Evolutionary conservation across 2,888 invertebrate genomes (phyloP), one percentile per base, ranked within the genome.

Genomic region (Myopa tessellatipennis): DNA sequence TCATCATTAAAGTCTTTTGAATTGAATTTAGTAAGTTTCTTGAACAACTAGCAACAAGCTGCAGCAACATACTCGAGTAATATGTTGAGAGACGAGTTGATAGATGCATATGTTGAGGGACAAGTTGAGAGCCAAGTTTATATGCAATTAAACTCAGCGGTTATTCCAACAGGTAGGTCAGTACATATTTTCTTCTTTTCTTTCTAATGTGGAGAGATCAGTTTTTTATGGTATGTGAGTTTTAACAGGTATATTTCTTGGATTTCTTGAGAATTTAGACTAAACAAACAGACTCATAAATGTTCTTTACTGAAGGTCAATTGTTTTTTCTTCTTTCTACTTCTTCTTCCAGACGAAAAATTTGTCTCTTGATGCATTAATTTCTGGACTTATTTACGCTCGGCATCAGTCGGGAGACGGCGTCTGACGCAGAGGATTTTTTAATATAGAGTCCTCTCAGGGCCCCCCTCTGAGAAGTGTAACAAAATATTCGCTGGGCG

Each of bases 241-340:
- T 55, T 14, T 55, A n/a, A n/a, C 55, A 55, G 55, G 55, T n/a
- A 55, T 55, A 4, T 55, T n/a, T 14, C 10, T 55, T 16, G n/a
- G 16, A 8, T 50, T 50, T 50, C 14, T 55, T 55, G 14, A 55
- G 55, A 55, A 55, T 55, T n/a, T 55, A 55, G 55, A 16, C 14
- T 55, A 52, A 55, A 34, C 14, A 70, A 52, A 45, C 45, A 45
- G 55, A 34, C 45, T 3, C 6, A 70, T 52, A 55, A 52, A 55
- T 61, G 45, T 61, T 73, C 60, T 45, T 61, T 60, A 12, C 73
- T 26, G 73, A 73, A 73, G 73, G 73, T 73, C 73, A 60, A 38
- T 73, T 55, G 70, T 50, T 70, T 34, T 45, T 45, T 61, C 40
- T n/a, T 36, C 26, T 40, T 68, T 26, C 68, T 4, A 10, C 26